These are phyloP conservation scores for Leptinotarsa tumamoca DNA, from an alignment of 2,888 invertebrate genomes.

Conservation along the genomic window DNA sequence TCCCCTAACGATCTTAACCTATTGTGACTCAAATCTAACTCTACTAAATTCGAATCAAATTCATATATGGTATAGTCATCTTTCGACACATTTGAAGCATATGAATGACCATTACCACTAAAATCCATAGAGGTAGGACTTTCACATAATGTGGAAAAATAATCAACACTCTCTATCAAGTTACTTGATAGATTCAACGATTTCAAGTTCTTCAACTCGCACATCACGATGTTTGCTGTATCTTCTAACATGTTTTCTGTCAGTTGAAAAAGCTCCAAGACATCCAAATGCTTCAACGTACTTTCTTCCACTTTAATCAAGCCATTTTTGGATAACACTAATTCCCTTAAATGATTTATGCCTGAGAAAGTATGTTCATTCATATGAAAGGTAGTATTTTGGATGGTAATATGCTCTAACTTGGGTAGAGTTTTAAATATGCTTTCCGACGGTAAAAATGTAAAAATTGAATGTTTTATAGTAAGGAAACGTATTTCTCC, in stretches of 20 bases:
- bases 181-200: slow-evolving; percentile 48
- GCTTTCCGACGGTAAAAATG: slow-evolving; percentile 42
- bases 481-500: slow-evolving; percentile 55
- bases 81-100: slow-evolving; percentile 24
- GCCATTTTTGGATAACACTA: slow-evolving; percentile 53
- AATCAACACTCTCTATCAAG: slow-evolving; percentile 36
- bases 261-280: slow-evolving; percentile 49
- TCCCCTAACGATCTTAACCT: slow-evolving; percentile 47
- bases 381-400: slow-evolving; percentile 48
- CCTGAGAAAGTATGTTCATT: slow-evolving; percentile 45
- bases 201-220: slow-evolving; percentile 51
- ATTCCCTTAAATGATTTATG: slow-evolving; percentile 48
- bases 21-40: slow-evolving; percentile 55
- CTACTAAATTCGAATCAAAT: slow-evolving; percentile 43
- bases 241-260: slow-evolving; percentile 50
- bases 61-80: slow-evolving; percentile 30
- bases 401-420: slow-evolving; percentile 50
- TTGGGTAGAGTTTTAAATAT: slow-evolving; percentile 48
- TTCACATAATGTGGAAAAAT: slow-evolving; percentile 43
- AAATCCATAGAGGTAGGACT: slow-evolving; percentile 23
- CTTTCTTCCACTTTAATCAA: slow-evolving; percentile 47
- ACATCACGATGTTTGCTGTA: slow-evolving; percentile 51
- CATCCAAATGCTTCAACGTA: slow-evolving; percentile 42
- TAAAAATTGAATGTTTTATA: slow-evolving; percentile 53
- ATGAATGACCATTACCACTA: slow-evolving; percentile 33